Evolutionary conservation across 1,140 invertebrate genomes (phyloP), one percentile per base, ranked within the genome.

Genomic region (Atta cephalotes): DNA sequence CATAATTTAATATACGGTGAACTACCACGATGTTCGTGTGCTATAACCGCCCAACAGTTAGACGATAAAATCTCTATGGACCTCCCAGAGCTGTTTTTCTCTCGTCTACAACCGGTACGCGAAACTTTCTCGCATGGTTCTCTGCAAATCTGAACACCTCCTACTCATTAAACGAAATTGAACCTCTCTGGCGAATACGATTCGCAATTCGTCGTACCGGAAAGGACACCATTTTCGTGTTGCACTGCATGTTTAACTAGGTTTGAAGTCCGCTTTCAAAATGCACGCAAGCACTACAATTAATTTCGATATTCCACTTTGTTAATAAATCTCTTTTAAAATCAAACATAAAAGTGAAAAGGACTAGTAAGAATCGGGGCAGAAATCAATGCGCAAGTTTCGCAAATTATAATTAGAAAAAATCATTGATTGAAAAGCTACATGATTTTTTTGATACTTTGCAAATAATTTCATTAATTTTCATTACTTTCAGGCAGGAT

Each of bases 21-120:
- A 90, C 78, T 51, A 62, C 3, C 35, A 82, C 65, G 76, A 81
- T 63, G 70, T 77, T 70, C 66, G 74, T 80, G 84, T 60, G 88
- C 84, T 88, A 58, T 86, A 90, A 90, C 89, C 87, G 82, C 56
- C 86, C 89, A 86, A 90, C 78, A 88, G 89, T 79, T 88, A 79
- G 10, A 45, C 72, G 89, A 90, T 90, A 88, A 90, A 90, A 90
- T 88, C 89, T 88, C 18, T 60, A 79, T 78, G 81, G 86, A 90
- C 89, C 81, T 90, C 78, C 82, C 89, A 77, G 60, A 78, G 60
- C 77, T 88, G 81, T 90, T 88, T 88, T 86, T 90, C 72, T 84
- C 53, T 79, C 53, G 58, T 62, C 63, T 71, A 74, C 25, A 25
- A 86, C 77, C 9, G 76, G 56, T 49, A n/a, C 28, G 81, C 76